Conservation (phyloP, 1,140 invertebrate genomes). For the Drosophila malerkotliana region DNA sequence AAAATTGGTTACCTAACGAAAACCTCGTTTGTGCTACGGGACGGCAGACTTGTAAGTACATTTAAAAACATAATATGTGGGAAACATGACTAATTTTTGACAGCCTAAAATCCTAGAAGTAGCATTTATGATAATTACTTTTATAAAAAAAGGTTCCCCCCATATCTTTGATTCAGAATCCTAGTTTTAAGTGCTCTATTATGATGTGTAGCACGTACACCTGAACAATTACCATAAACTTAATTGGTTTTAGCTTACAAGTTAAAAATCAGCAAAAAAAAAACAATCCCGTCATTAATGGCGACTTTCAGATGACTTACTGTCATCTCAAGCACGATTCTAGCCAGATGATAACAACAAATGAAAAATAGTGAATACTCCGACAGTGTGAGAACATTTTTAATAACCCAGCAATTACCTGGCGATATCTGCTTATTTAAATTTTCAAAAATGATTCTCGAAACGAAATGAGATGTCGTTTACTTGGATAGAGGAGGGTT, state of each 20-base stretch:
- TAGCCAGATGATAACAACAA: constrained; percentile 34
- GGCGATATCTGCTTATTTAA: constrained; percentile 50
- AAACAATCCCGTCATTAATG: constrained; percentile 58
- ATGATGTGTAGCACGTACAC: constrained; percentile 42
- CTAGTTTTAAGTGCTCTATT: constrained; percentile 11
- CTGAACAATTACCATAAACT: constrained; percentile 42
- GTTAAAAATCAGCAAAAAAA: constrained; percentile 16
- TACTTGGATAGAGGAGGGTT: constrained; percentile 14
- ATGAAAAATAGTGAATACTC: constrained; percentile 47
- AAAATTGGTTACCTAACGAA: constrained; percentile 84
- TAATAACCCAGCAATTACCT: constrained; percentile 67
- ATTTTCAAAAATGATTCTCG: constrained; percentile 40
- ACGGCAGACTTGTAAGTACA: constrained; percentile 75
- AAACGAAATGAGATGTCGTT: constrained; percentile 63
- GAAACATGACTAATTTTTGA: constrained; percentile 4
- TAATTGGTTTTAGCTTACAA: constrained; percentile 50
- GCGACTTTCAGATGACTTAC: constrained; percentile 74
- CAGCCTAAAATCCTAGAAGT: background rate
- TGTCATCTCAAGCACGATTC: constrained; percentile 66
- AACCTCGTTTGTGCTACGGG: constrained; percentile 80
- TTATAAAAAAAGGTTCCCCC: background rate
- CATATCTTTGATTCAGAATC: constrained; percentile 1
- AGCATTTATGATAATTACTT: background rate
- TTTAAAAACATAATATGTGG: no score
- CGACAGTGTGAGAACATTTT: constrained; percentile 71